A percentile compares a stretch with the other conserved stretches of the same genome.
These are phyloP conservation scores for Corythornis leucogaster DNA, from an alignment of 2,797 vertebrate genomes.

Conservation along the genomic window DNA sequence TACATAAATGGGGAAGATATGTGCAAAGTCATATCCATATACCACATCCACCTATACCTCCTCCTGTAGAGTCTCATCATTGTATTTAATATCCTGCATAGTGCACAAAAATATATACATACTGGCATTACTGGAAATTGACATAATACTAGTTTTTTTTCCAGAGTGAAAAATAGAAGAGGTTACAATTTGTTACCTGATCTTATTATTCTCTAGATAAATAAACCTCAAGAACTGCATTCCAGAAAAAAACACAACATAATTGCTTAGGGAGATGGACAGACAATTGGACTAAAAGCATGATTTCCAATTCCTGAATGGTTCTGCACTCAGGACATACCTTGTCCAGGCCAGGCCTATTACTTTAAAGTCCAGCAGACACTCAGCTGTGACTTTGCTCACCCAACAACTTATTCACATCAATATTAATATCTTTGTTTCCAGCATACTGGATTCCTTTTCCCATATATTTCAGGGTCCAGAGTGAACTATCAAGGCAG, in stretches of 20 bases:
- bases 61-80: slow-evolving; percentile 15
- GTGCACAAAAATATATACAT: neutral
- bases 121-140: slow-evolving; percentile 14
- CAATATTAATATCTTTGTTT: neutral
- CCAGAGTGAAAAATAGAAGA: neutral
- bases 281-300: neutral
- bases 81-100: neutral
- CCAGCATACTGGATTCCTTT: neutral
- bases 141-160: neutral
- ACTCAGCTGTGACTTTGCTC: neutral
- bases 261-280: neutral
- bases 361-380: neutral
- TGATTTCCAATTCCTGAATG: neutral
- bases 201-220: slow-evolving; percentile 16
- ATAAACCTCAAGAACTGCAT: neutral
- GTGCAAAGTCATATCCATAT: neutral
- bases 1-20: neutral
- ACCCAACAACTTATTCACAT: neutral
- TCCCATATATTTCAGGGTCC: neutral
- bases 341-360: neutral
- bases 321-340: neutral
- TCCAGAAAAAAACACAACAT: slow-evolving; percentile 31
- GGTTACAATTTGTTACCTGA: slow-evolving; percentile 19
- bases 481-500: neutral
- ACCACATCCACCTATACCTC: neutral